Evolutionary conservation across 1,140 invertebrate species (phyloP).

Genomic region (Hetaerina americana): DNA sequence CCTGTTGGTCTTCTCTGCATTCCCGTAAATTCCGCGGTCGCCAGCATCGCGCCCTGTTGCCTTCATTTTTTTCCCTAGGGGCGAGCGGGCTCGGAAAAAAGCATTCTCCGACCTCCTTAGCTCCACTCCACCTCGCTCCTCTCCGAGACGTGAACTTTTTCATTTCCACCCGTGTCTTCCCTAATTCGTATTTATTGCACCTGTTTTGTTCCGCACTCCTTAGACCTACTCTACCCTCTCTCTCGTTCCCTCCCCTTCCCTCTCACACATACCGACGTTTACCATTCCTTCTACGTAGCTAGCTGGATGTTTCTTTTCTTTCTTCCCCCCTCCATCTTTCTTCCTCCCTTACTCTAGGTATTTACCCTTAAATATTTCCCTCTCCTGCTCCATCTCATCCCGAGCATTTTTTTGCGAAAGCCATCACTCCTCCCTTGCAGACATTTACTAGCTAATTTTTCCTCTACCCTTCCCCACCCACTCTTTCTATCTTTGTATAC

Average conservation of each 20-base stretch:
- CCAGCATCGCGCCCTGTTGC: not conserved
- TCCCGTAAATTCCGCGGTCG: not conserved
- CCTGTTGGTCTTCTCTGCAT: not conserved
- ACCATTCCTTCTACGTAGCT: no score
- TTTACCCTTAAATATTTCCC: no score
- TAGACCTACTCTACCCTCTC: not conserved
- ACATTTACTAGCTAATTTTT: not conserved
- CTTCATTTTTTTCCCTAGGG: not conserved
- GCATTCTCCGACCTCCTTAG: no score
- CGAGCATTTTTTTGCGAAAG: not conserved
- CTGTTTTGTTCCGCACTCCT: not conserved
- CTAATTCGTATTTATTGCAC: not conserved
- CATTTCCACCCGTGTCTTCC: not conserved
- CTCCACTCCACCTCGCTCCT: not conserved
- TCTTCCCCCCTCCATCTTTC: no score
- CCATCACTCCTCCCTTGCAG: not conserved
- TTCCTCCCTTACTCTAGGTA: no score
- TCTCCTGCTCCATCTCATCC: not conserved
- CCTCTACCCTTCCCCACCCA: not conserved
- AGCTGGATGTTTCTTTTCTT: no score
- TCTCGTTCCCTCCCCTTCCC: not conserved
- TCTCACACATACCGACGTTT: no score
- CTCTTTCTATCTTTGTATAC: no score
- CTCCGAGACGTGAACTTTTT: not conserved
- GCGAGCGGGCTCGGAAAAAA: not conserved